These are phyloP conservation scores for Sylvia atricapilla DNA, from an alignment of 2,113 vertebrate species.

Conservation along the genomic window DNA sequence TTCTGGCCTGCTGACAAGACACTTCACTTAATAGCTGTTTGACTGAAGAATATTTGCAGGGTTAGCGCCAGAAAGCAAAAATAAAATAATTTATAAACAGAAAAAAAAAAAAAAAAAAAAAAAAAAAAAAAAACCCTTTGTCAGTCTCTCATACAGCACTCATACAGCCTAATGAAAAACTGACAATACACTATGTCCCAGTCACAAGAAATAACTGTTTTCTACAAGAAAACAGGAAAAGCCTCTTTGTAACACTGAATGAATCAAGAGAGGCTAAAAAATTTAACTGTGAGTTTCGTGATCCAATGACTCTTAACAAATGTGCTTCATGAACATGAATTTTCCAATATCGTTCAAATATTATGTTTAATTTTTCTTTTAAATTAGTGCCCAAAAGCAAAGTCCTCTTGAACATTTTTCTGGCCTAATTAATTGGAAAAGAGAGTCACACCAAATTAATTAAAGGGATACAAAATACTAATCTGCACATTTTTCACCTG, in stretches of 20 bases:
- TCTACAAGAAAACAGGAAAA: not conserved
- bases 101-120: not conserved
- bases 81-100: not conserved
- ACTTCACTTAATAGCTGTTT: not conserved
- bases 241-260: not conserved
- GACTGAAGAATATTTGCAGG: not conserved
- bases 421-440: not conserved
- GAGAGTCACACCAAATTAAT: not conserved
- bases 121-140: not conserved
- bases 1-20: not conserved
- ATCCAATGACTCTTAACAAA: not conserved
- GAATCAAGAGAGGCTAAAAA: not conserved
- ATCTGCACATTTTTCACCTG: conserved; percentile 22
- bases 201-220: not conserved
- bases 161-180: not conserved
- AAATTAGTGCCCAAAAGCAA: not conserved
- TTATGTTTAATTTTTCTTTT: not conserved
- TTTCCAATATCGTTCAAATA: not conserved
- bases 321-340: not conserved
- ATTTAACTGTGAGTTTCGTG: not conserved
- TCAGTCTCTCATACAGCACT: not conserved
- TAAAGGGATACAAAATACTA: conserved; percentile 1
- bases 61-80: not conserved
- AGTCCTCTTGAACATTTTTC: not conserved
- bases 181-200: not conserved